Base-by-base conservation (phyloP, 2,888 invertebrate genomes). In the Deilephila porcellus region DNA sequence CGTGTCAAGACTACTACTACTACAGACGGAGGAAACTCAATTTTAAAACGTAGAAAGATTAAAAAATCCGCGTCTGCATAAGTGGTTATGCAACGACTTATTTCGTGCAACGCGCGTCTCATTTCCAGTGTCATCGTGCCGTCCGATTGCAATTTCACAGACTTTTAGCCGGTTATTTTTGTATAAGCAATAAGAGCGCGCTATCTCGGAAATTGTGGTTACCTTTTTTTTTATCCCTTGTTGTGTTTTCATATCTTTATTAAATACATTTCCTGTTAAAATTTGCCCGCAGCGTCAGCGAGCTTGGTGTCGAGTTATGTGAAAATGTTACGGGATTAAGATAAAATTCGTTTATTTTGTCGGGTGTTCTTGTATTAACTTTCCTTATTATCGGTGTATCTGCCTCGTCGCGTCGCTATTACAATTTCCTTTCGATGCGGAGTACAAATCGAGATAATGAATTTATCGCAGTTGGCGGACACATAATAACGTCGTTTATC, bases 271-370 rank as follows among this genome's bases (percentile, higher is more conserved):
- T 73, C 75, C 72, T 71, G 75, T 79, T 72, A 76, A 76, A 37
- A 56, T 60, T 60, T 8, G 37, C 45, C 17, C 45, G 60, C 25
- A 17, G 25, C 45, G 17, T 25, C 45, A 45, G 11, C 60, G 29
- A 59, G 17, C 5, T 45, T 20, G 74, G 74, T 77, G 76, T 75
- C 76, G 77, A 81, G 77, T 80, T 79, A 79, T 77, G 81, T 78
- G 80, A 81, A 84, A 84, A 86, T 83, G 83, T 83, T 80, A 77
- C 74, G 79, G 79, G 83, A 83, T 84, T 86, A 81, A 76, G 76
- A 84, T 81, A 79, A 82, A 83, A 85, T 84, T 79, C 77, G 73
- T 75, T 82, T 80, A 81, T 83, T 83, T 85, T 80, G 78, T 81
- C 74, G 70, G 76, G 75, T 59, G 73, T 73, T 73, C 64, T 77